Conservation (phyloP, 2,113 vertebrate genomes). For the Oryzias celebensis region DNA sequence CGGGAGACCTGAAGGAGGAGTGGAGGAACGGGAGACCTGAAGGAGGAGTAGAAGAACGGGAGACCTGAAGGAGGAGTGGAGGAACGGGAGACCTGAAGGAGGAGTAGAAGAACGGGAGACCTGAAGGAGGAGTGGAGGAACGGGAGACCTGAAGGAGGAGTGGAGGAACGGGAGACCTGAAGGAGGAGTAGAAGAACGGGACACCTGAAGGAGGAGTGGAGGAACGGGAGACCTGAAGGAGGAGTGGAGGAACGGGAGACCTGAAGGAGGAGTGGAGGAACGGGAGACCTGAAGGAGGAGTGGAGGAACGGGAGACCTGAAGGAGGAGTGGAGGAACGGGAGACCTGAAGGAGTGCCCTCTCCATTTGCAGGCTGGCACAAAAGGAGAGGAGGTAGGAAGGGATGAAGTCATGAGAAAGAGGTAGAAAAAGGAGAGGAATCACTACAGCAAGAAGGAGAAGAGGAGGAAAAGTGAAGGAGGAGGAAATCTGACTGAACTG, state of each 20-base stretch:
- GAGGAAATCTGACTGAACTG: not conserved
- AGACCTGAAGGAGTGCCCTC: slow-evolving; percentile 56
- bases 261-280: no score
- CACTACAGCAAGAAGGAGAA: slow-evolving; percentile 12
- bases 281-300: slow-evolving; percentile 67
- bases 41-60: no score
- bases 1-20: no score
- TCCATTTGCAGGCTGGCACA: slow-evolving; percentile 40
- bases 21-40: no score
- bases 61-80: no score
- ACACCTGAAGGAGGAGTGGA: no score
- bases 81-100: slow-evolving; percentile 67
- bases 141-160: slow-evolving; percentile 49
- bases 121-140: no score
- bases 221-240: no score
- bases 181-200: no score
- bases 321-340: no score
- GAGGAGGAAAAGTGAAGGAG: slow-evolving; percentile 16
- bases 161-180: slow-evolving; percentile 1
- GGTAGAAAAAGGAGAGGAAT: slow-evolving; percentile 3
- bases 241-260: no score
- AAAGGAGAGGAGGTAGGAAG: slow-evolving; percentile 8
- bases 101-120: not conserved
- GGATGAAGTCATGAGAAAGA: slow-evolving; percentile 14
- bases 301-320: no score